Evolutionary conservation across 2,888 invertebrate genomes (phyloP), one percentile per base, ranked within the genome.

Genomic region (Cepaea hortensis): DNA sequence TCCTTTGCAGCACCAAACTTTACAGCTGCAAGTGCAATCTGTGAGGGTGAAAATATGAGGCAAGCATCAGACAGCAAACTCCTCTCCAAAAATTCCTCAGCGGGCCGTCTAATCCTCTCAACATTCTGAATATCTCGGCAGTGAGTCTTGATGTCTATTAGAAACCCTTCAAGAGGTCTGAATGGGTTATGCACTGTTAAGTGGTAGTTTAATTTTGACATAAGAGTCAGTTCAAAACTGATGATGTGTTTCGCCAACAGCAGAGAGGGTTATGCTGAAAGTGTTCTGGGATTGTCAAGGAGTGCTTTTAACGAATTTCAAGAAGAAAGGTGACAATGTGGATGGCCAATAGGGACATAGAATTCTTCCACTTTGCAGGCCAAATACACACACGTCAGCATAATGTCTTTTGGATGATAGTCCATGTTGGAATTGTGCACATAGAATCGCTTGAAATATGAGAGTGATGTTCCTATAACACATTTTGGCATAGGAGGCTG

Each of bases 361-460:
- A 99, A 99, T 95, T 99, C 99, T 95, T 99, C 99, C 0, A 99
- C 98, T 96, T 99, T 99, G 93, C 98, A 97, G 0, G 98, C 97
- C 91, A 99, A 95, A 95, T 98, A 99, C 7, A 98, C 97, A 94
- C 98, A 98, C 0, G 98, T 98, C 65, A 98, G 97, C 96, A 99
- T 96, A 89, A 99, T 98, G 95, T 99, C 98, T 94, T 98, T 98
- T 0, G 99, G 99, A 94, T 98, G 98, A 94, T 97, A 98, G 94
- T 99, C 98, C 99, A 99, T 99, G 0, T 98, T 96, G 0, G 99
- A 98, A 94, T 98, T 98, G 92, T 97, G 96, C 0, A 99, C 95
- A 93, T 98, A 99, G 94, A 99, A 99, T 55, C 99, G 95, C 95
- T 99, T 99, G 94, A 99, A 98, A 94, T 98, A 99, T 91, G 98